Evolutionary conservation across 2,113 vertebrate genomes (phyloP).

Genomic region (Zapornia atra): DNA sequence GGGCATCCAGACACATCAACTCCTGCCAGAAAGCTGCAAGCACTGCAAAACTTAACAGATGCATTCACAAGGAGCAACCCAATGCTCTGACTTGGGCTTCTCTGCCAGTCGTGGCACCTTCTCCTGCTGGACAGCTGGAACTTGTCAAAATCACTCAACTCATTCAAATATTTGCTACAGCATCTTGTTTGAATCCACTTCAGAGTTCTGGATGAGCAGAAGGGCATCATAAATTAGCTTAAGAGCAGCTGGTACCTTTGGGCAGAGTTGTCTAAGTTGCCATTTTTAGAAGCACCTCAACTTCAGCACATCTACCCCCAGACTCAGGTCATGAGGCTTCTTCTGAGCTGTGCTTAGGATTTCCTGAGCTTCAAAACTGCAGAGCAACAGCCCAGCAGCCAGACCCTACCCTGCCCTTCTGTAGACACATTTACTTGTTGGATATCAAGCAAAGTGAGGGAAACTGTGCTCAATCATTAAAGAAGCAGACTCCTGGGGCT

Average conservation of each 20-base stretch:
- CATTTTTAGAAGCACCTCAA: background rate
- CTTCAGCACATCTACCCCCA: background rate
- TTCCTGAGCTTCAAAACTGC: background rate
- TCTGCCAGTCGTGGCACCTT: background rate
- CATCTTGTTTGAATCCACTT: background rate
- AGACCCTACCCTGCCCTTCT: background rate
- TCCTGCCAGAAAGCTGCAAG: background rate
- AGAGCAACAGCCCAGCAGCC: background rate
- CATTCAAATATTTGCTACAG: background rate
- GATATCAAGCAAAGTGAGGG: background rate
- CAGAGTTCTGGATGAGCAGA: background rate
- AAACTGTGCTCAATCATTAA: background rate
- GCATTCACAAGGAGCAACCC: background rate
- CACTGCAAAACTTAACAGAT: background rate
- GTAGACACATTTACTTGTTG: background rate
- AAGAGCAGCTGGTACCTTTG: constrained; percentile 4
- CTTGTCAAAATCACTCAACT: background rate
- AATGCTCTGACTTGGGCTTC: background rate
- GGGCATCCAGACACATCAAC: background rate
- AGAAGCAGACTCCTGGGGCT: background rate
- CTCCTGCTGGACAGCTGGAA: background rate
- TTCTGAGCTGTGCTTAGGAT: background rate
- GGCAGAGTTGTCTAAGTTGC: background rate
- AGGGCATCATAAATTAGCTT: background rate
- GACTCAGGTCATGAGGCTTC: background rate